A percentile compares a stretch with the other conserved stretches of the same genome.
phyloP scores from a whole-genome alignment of 2,113 vertebrate species.

The Amphilophus citrinellus region DNA sequence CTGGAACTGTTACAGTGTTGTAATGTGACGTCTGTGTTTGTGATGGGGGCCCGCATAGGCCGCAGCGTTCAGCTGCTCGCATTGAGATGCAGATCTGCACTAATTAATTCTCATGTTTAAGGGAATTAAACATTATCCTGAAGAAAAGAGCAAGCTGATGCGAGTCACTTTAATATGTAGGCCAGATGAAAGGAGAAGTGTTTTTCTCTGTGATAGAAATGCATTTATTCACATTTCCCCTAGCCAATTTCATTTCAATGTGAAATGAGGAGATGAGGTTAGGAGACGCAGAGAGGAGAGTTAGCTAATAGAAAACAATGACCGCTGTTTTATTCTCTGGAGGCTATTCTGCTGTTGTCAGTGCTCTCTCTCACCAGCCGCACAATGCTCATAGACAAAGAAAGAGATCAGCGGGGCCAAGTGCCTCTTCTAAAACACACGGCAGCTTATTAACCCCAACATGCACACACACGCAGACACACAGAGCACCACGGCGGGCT shows the following conservation, averaged over 20 bases:
- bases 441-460: conserved; percentile 83
- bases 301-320: conserved; percentile 83
- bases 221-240: conserved; percentile 72
- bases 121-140: conserved; percentile 82
- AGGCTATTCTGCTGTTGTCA: conserved; percentile 76
- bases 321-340: conserved; percentile 74
- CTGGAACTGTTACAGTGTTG: neutral
- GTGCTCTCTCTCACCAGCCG: conserved; percentile 57
- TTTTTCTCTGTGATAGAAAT: conserved; percentile 63
- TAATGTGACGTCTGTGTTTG: conserved; percentile 46
- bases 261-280: conserved; percentile 75
- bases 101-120: conserved; percentile 86
- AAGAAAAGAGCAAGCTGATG: conserved; percentile 63
- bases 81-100: conserved; percentile 83
- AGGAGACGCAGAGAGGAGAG: conserved; percentile 44
- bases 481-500: conserved; percentile 30
- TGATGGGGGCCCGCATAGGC: conserved; percentile 61
- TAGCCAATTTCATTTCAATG: conserved; percentile 79
- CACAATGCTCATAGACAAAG: conserved; percentile 80
- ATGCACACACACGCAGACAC: conserved; percentile 65
- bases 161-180: conserved; percentile 75
- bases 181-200: conserved; percentile 77
- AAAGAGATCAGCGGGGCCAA: conserved; percentile 67
- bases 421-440: conserved; percentile 79
- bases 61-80: conserved; percentile 56